A percentile compares a stretch with the other conserved stretches of the same genome.
These are phyloP conservation scores for Pomatorhinus ruficollis DNA, from an alignment of 2,113 vertebrate species.

Conservation along the genomic window DNA sequence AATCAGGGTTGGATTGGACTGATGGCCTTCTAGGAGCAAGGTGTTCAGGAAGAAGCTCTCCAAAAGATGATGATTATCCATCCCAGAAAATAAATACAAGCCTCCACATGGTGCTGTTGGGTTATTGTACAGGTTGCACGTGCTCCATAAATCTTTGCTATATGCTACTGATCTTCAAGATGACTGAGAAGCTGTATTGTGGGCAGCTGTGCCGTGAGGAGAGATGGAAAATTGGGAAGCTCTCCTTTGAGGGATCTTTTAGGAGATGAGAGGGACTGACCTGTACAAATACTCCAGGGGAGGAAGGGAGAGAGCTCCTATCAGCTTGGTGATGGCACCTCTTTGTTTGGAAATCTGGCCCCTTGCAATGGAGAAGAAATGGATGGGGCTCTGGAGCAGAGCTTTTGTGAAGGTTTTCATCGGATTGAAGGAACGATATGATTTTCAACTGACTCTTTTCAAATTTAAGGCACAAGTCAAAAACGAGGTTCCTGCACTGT, in stretches of 20 bases:
- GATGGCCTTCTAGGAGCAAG: not conserved
- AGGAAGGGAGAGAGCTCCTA: not conserved
- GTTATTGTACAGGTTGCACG: not conserved
- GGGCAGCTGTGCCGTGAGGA: not conserved
- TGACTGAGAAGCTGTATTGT: constrained; percentile 28
- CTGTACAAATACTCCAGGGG: not conserved
- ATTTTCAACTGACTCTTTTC: not conserved
- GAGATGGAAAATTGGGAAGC: constrained; percentile 4
- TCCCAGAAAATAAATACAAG: not conserved
- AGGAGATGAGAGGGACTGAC: not conserved
- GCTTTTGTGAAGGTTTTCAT: not conserved
- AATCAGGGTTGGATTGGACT: not conserved
- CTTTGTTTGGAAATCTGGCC: not conserved
- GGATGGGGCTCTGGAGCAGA: not conserved
- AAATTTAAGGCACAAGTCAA: constrained; percentile 27
- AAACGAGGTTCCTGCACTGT: constrained; percentile 23
- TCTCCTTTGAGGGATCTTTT: not conserved
- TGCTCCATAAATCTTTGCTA: not conserved
- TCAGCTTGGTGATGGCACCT: not conserved
- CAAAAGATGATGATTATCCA: not conserved
- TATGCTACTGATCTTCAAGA: not conserved
- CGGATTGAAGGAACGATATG: not conserved
- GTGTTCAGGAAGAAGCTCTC: not conserved
- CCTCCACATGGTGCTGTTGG: not conserved
- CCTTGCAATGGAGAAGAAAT: not conserved